Percentiles rank a stretch among this genome's conserved stretches.
These are phyloP conservation scores for Pristionchus mayeri DNA, from an alignment of 2,888 invertebrate species.

Conservation along the genomic window DNA sequence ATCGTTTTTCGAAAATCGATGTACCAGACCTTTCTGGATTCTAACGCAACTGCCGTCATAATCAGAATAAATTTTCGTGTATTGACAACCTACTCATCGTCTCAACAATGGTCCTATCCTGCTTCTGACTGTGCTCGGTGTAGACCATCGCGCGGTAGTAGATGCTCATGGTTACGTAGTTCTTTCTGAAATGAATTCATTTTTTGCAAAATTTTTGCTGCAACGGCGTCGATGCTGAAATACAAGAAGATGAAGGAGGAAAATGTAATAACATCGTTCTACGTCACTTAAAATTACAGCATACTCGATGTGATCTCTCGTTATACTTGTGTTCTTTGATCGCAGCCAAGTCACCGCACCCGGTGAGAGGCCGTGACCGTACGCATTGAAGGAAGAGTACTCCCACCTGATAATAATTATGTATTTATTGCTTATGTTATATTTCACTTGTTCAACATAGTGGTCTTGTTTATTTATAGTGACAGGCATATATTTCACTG, in stretches of 20 bases:
- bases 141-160: slow-evolving; percentile 72
- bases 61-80: too few species aligned
- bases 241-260: too few species aligned
- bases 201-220: too few species aligned
- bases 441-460: too few species aligned
- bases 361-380: slow-evolving; percentile 62
- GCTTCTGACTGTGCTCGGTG: slow-evolving; percentile 70
- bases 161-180: slow-evolving; percentile 67
- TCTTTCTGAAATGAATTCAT: slow-evolving; percentile 51
- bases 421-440: too few species aligned
- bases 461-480: too few species aligned
- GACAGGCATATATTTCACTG: too few species aligned
- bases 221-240: too few species aligned
- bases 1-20: neutral
- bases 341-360: slow-evolving; percentile 64
- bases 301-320: slow-evolving; percentile 56
- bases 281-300: too few species aligned
- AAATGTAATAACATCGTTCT: too few species aligned
- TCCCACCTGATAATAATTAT: slow-evolving; percentile 55
- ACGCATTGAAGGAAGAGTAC: slow-evolving; percentile 70
- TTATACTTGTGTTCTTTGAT: slow-evolving; percentile 56
- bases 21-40: too few species aligned
- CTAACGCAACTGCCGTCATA: too few species aligned
- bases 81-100: slow-evolving; percentile 59
- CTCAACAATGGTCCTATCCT: slow-evolving; percentile 62